These are phyloP conservation scores for Dione juno DNA, from an alignment of 2,888 invertebrate species.

Conservation along the genomic window DNA sequence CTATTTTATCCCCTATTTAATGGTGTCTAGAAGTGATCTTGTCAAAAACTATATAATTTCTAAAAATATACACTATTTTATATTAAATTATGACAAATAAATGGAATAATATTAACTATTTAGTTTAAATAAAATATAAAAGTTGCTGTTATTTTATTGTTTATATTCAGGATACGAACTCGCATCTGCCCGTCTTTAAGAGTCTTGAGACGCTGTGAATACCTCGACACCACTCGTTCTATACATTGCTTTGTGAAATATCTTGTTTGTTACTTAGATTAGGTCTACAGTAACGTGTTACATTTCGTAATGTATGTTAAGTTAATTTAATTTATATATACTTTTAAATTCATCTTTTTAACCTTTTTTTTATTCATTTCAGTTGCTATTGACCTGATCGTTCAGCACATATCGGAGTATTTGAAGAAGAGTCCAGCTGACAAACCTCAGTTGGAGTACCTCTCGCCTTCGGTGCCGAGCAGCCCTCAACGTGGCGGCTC, in stretches of 20 bases:
- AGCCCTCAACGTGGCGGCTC: conserved; percentile 73
- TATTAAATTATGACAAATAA: background rate
- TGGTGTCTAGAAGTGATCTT: too few species aligned
- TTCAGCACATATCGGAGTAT: conserved; percentile 97
- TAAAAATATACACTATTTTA: background rate
- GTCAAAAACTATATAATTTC: too few species aligned
- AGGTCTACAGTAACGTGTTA: too few species aligned
- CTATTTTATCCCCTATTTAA: conserved; percentile 34
- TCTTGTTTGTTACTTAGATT: background rate
- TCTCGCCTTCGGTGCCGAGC: conserved; percentile 65
- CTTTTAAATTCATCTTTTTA: conserved; percentile 15
- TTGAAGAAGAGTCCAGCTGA: conserved; percentile 80
- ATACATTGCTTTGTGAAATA: background rate
- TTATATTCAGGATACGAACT: background rate
- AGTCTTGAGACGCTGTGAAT: background rate
- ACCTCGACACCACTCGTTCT: conserved; percentile 4
- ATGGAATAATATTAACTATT: background rate
- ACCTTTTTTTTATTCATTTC: conserved; percentile 76
- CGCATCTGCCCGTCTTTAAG: background rate
- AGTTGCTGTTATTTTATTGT: background rate
- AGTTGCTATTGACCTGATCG: conserved; percentile 99
- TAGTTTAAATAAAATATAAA: conserved; percentile 2
- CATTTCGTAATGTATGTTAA: background rate
- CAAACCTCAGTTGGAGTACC: conserved; percentile 56
- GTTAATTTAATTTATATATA: background rate